phyloP scores from a whole-genome alignment of 30 jellyfish, hydroid and myxozoan genomes.

The Catostylus mosaicus region DNA sequence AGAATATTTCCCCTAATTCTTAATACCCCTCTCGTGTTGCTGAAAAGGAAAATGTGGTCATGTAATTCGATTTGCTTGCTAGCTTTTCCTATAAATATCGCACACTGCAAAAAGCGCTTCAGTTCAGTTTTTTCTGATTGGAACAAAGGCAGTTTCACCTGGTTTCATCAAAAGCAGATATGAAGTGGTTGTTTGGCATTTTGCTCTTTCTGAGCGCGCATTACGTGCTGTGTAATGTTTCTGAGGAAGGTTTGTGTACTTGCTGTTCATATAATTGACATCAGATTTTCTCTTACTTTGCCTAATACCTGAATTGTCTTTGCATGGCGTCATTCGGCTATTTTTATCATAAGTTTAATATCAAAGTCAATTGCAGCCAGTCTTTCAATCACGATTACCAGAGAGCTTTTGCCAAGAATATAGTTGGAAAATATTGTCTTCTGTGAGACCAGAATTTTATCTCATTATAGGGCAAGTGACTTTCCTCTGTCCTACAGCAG shows the following conservation, averaged over 20 bases:
- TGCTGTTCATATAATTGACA: not conserved
- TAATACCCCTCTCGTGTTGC: no score
- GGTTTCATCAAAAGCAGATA: not conserved
- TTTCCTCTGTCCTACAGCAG: no score
- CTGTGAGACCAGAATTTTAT: no score
- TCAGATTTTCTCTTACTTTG: not conserved
- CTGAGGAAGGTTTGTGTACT: constrained; percentile 16
- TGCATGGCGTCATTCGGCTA: not conserved
- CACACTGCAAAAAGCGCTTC: not conserved
- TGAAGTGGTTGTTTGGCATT: constrained; percentile 7
- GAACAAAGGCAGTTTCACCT: not conserved
- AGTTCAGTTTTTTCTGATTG: not conserved
- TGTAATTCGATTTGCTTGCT: not conserved
- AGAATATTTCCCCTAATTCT: no score
- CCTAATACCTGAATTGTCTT: not conserved
- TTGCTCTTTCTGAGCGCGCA: constrained; percentile 10
- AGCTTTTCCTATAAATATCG: not conserved
- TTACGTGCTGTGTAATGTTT: not conserved
- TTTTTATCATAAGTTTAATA: not conserved
- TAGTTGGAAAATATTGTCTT: no score
- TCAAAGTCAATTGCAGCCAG: not conserved
- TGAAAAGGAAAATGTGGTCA: no score
- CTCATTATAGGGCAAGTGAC: no score
- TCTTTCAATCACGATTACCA: no score
- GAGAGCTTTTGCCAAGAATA: no score